A percentile compares a stretch with the other conserved stretches of the same genome.
Conservation (phyloP, 1,140 invertebrate genomes). For the Dinoponera quadriceps region DNA sequence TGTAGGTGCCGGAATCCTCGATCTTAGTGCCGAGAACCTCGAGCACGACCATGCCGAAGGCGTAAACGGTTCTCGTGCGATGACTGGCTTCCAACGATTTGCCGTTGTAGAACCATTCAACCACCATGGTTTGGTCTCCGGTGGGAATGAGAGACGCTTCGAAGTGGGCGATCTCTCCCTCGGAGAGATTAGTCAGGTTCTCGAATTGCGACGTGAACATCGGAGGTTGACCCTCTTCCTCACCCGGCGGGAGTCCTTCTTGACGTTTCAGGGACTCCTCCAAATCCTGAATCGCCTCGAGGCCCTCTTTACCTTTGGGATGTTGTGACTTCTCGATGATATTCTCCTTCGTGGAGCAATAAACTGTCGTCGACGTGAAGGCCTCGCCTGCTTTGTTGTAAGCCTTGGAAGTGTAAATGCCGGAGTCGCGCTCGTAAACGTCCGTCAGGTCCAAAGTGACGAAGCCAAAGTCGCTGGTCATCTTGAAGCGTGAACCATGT, state of each 20-base stretch:
- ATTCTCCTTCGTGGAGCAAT: constrained; percentile 92
- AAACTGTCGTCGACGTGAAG: constrained; percentile 95
- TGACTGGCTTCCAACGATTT: constrained; percentile 95
- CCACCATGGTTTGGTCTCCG: constrained; percentile 97
- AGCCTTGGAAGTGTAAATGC: constrained; percentile 96
- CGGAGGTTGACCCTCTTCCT: constrained; percentile 93
- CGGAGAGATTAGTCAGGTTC: constrained; percentile 92
- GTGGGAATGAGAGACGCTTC: constrained; percentile 97
- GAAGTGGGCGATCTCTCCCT: constrained; percentile 97
- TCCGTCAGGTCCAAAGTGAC: constrained; percentile 95
- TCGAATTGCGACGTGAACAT: constrained; percentile 95
- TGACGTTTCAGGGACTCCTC: constrained; percentile 93
- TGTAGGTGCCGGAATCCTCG: constrained; percentile 94
- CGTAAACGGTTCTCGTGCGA: constrained; percentile 95
- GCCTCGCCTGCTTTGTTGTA: constrained; percentile 95
- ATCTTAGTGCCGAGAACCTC: constrained; percentile 96
- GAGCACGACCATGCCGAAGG: constrained; percentile 97
- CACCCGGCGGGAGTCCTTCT: constrained; percentile 88
- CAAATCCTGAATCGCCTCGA: constrained; percentile 95
- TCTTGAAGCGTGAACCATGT: constrained; percentile 94
- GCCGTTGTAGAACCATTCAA: constrained; percentile 99
- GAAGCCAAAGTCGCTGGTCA: constrained; percentile 96
- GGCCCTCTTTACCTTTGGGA: constrained; percentile 95
- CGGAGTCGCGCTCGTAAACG: constrained; percentile 96
- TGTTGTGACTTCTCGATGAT: constrained; percentile 96